Conservation (phyloP, 1,140 invertebrate genomes). For the Lethrus apterus region DNA sequence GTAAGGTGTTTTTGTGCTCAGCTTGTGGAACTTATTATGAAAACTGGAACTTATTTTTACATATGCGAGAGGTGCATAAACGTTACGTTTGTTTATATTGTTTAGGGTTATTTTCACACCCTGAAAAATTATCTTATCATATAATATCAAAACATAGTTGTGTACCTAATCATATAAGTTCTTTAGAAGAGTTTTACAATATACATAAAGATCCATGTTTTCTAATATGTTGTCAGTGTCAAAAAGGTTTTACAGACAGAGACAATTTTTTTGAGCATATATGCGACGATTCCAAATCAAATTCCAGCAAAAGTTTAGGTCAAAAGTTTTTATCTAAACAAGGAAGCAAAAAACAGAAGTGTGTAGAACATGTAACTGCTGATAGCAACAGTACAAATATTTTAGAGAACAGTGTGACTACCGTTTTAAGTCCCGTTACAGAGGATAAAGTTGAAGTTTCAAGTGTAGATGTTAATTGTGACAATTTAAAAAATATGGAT, state of each 20-base stretch:
- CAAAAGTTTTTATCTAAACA: not conserved
- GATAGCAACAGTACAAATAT: slow-evolving; percentile 12
- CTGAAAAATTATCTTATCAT: slow-evolving; percentile 69
- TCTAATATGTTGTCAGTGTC: slow-evolving; percentile 70
- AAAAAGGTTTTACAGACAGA: slow-evolving; percentile 61
- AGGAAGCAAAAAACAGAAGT: slow-evolving; percentile 7
- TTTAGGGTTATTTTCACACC: slow-evolving; percentile 66
- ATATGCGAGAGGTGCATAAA: slow-evolving; percentile 71
- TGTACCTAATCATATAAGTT: slow-evolving; percentile 54
- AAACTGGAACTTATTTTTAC: slow-evolving; percentile 74
- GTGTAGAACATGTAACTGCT: slow-evolving; percentile 18
- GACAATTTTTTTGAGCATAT: slow-evolving; percentile 65
- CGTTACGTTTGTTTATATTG: slow-evolving; percentile 72
- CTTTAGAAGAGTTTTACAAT: slow-evolving; percentile 56
- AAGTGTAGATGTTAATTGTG: no score
- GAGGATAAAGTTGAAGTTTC: no score
- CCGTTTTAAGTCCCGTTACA: no score
- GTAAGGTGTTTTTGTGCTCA: slow-evolving; percentile 69
- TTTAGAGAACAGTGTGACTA: no score
- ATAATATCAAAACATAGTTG: slow-evolving; percentile 66
- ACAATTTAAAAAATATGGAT: no score
- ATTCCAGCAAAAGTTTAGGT: not conserved
- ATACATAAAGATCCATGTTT: slow-evolving; percentile 59
- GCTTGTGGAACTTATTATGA: slow-evolving; percentile 73
- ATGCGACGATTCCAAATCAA: slow-evolving; percentile 43